A percentile compares a stretch with the other conserved stretches of the same genome.
phyloP scores from a whole-genome alignment of 1,140 invertebrate species.

The Drosophila busckii region DNA sequence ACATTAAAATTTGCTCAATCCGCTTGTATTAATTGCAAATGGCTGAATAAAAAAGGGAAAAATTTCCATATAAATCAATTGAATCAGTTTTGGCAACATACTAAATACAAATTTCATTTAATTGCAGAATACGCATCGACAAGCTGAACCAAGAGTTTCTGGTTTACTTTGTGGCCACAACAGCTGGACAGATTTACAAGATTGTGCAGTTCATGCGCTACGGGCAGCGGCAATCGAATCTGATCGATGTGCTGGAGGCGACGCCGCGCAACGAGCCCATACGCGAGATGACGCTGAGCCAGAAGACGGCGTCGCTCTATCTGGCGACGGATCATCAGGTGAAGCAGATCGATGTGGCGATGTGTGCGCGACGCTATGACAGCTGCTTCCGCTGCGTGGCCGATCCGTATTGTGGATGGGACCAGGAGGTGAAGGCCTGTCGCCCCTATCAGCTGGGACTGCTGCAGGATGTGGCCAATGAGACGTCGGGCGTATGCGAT shows the following conservation, averaged over 20 bases:
- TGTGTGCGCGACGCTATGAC: slow-evolving; percentile 86
- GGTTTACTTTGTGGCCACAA: slow-evolving; percentile 89
- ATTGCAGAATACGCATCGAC: slow-evolving; percentile 72
- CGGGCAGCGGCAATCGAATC: slow-evolving; percentile 84
- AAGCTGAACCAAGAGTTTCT: slow-evolving; percentile 83
- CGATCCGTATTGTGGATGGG: slow-evolving; percentile 92
- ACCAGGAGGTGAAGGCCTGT: slow-evolving; percentile 86
- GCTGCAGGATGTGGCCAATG: slow-evolving; percentile 85
- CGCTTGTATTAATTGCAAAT: no score
- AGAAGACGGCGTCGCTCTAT: slow-evolving; percentile 86
- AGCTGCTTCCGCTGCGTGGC: slow-evolving; percentile 88
- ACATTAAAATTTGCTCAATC: no score
- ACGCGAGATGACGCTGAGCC: slow-evolving; percentile 86
- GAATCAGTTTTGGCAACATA: no score
- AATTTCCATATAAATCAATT: no score
- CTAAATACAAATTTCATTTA: no score
- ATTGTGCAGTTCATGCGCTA: slow-evolving; percentile 85
- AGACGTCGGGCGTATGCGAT: slow-evolving; percentile 85
- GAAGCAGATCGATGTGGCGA: slow-evolving; percentile 87
- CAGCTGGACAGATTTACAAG: slow-evolving; percentile 89
- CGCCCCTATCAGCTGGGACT: slow-evolving; percentile 85
- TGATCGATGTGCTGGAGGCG: slow-evolving; percentile 88
- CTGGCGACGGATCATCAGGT: slow-evolving; percentile 87
- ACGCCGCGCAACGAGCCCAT: slow-evolving; percentile 85
- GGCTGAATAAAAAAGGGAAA: no score